Base-by-base conservation (phyloP, 2,113 vertebrate species). In the Peromyscus polionotus region DNA sequence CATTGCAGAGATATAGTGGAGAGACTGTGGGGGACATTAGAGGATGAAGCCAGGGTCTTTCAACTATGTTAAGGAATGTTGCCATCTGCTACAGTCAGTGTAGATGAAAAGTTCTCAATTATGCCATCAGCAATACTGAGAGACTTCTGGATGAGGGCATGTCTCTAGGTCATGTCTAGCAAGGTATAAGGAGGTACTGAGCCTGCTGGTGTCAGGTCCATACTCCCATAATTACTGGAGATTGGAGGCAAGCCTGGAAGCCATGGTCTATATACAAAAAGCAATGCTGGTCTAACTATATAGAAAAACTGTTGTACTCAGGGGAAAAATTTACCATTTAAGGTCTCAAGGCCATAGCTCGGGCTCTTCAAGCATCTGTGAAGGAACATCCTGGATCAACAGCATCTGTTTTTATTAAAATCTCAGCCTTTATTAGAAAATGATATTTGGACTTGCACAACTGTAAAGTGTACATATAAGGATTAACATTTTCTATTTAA, bases 351-450 rank as follows among this genome's bases (percentile, higher is more conserved):
- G 6, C 13, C 4, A 67, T 26, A 73, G 28, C 39, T 13, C 2
- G 14, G 54, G 28, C 33, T 93, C 3, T 10, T 31, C 92, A 26
- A 48, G 22, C 61, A 17, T 19, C 22, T 11, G 14, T 2, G 1
- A 24, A 19, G 63, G 3, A 51, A 26, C 26, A 73, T 54, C 63
- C 51, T 87, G 26, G 33, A 26, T 65, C 68, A 90, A 61, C 17
- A 54, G 4, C 11, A 24, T 28, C 36, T 57, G 8, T 39, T 76
- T 88, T 63, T 54, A 88, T 88, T 48, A 67, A 81, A 93, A 93
- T 36, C 39, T 90, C 33, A 59, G 17, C 77, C 79, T 86, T 89
- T 42, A 65, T 77, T 93, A 91, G 93, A 54, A 93, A 97, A 72
- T 39, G 42, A 77, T 89, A 92, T 79, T 93, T 65, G 42, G 48